Evolutionary conservation across 2,113 vertebrate species (phyloP).

Genomic region (Syngnathoides biaculeatus): DNA sequence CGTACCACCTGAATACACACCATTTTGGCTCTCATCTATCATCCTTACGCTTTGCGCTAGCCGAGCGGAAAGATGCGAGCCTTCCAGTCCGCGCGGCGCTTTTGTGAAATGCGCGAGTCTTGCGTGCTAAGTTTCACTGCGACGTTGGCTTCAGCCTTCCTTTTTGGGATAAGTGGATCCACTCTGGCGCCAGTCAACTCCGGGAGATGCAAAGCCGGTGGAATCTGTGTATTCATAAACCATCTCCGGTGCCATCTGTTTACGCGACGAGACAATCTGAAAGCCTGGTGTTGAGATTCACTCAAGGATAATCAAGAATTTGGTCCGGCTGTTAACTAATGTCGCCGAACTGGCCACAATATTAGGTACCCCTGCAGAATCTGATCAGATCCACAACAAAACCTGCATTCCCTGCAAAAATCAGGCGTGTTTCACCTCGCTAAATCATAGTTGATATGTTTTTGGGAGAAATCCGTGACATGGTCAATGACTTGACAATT

Average conservation of each 20-base stretch:
- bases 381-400: not conserved
- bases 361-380: not conserved
- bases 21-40: conserved; percentile 11
- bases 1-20: conserved; percentile 9
- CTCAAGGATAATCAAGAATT: conserved; percentile 6
- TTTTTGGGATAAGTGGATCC: conserved; percentile 10
- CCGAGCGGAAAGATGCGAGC: not conserved
- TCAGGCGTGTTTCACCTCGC: not conserved
- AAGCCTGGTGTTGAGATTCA: conserved; percentile 6
- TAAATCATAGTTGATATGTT: too few relatives aligned
- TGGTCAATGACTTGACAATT: too few relatives aligned
- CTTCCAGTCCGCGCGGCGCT: not conserved
- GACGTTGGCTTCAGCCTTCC: conserved; percentile 1
- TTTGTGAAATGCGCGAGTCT: conserved; percentile 1
- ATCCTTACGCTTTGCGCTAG: not conserved
- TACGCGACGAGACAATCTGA: conserved; percentile 7
- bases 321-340: not conserved
- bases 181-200: conserved; percentile 5
- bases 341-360: not conserved
- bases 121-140: conserved; percentile 1
- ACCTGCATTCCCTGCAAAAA: not conserved
- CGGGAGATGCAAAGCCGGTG: conserved; percentile 6
- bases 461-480: too few relatives aligned
- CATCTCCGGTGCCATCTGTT: conserved; percentile 12
- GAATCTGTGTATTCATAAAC: conserved; percentile 14